Conservation (phyloP, 2,888 invertebrate species). For the Amphipyra tragopoginis region DNA sequence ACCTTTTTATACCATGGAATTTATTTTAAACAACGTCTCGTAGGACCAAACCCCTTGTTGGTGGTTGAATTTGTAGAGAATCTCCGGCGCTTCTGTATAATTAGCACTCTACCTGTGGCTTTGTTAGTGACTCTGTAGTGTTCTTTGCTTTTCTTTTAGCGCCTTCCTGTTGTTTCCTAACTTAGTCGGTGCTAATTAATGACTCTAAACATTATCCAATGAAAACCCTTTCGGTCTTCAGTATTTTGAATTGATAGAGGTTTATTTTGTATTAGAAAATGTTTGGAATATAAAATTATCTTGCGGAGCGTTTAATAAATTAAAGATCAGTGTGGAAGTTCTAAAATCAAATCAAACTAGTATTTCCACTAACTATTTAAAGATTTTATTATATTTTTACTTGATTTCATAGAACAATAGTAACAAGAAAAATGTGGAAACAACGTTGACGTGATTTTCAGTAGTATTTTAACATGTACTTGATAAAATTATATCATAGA, state of each 20-base stretch:
- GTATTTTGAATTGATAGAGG: too few relatives aligned
- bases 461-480: neutral
- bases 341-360: too few relatives aligned
- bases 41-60: slow-evolving; percentile 11
- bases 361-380: too few relatives aligned
- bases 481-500: neutral
- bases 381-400: too few relatives aligned
- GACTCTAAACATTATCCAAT: slow-evolving; percentile 43
- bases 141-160: slow-evolving; percentile 53
- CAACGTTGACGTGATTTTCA: neutral
- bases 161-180: slow-evolving; percentile 25
- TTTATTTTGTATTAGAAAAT: too few relatives aligned
- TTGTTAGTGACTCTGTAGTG: slow-evolving; percentile 32
- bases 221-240: slow-evolving; percentile 1
- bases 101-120: slow-evolving; percentile 49
- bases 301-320: too few relatives aligned
- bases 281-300: too few relatives aligned
- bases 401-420: neutral
- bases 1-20: slow-evolving; percentile 24
- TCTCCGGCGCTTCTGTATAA: slow-evolving; percentile 38
- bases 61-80: slow-evolving; percentile 22
- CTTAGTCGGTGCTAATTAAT: slow-evolving; percentile 44
- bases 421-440: neutral
- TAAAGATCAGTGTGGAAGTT: too few relatives aligned
- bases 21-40: slow-evolving; percentile 28